Percentiles rank a stretch among this genome's conserved stretches.
Conservation (phyloP, 2,113 vertebrate species). For the Tapirus terrestris region DNA sequence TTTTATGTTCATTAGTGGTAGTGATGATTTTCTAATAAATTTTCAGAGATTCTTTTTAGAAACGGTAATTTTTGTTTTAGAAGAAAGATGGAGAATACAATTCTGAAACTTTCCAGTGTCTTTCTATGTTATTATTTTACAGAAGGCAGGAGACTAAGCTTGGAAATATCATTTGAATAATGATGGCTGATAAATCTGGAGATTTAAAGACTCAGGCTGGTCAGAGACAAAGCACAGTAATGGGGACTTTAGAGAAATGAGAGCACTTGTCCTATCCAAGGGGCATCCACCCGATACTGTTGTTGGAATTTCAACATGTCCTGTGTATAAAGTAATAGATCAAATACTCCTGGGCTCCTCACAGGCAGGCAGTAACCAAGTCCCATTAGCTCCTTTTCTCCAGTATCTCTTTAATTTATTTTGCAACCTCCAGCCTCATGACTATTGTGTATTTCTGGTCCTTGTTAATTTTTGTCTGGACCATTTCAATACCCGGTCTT, state of each 20-base stretch:
- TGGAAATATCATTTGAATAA: conserved; percentile 8
- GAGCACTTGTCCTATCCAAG: background rate
- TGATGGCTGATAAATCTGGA: background rate
- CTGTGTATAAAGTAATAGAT: background rate
- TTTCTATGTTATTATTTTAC: background rate
- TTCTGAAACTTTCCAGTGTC: background rate
- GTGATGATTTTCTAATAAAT: background rate
- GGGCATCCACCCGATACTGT: no score
- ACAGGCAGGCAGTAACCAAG: background rate
- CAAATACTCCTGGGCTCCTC: background rate
- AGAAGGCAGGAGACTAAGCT: background rate
- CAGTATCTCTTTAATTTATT: background rate
- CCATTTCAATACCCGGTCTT: background rate
- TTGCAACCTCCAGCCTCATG: background rate
- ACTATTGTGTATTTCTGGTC: background rate
- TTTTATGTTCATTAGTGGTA: background rate
- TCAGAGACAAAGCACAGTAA: background rate
- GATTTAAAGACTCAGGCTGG: background rate
- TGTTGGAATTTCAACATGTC: background rate
- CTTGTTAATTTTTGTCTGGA: background rate
- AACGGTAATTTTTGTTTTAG: background rate
- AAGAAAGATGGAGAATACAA: background rate
- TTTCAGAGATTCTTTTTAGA: background rate
- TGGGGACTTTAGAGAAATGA: background rate
- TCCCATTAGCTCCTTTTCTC: background rate